Conservation (phyloP, 1,140 invertebrate genomes). For the Thrips palmi region DNA sequence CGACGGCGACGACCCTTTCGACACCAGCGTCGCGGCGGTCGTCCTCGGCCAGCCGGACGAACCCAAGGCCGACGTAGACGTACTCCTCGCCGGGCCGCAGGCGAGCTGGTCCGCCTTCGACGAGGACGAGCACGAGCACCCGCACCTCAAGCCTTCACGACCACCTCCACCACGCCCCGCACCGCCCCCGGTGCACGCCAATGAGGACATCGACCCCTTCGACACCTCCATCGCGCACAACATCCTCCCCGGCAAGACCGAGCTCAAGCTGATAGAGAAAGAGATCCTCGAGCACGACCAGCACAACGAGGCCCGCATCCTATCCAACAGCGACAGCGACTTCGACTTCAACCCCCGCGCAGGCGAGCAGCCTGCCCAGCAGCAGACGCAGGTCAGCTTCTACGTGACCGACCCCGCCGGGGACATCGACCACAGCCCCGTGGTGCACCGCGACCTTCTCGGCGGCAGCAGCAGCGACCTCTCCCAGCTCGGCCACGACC, state of each 20-base stretch:
- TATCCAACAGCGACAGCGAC: slow-evolving; percentile 32
- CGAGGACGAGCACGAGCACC: no score
- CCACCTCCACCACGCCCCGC: slow-evolving; percentile 14
- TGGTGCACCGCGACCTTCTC: slow-evolving; percentile 16
- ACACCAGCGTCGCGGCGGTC: slow-evolving; percentile 8
- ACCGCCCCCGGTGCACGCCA: slow-evolving; percentile 24
- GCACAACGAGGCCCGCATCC: slow-evolving; percentile 6
- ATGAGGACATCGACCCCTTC: slow-evolving; percentile 53
- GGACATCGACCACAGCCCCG: no score
- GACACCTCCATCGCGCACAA: slow-evolving; percentile 69
- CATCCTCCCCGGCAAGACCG: slow-evolving; percentile 45
- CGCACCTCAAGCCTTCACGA: no score
- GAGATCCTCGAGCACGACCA: slow-evolving; percentile 24
- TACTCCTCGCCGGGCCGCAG: no score
- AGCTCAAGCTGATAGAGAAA: slow-evolving; percentile 40
- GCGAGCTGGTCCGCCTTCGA: no score
- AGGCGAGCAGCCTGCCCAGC: slow-evolving; percentile 29
- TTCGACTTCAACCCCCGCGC: slow-evolving; percentile 46
- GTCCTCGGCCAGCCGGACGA: no score
- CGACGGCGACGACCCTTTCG: slow-evolving; percentile 18
- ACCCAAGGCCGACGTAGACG: no score
- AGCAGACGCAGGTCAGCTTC: slow-evolving; percentile 28
- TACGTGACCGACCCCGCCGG: slow-evolving; percentile 30
- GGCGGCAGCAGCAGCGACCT: slow-evolving; percentile 55
- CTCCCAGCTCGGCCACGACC: slow-evolving; percentile 42